phyloP scores from a whole-genome alignment of 2,113 vertebrate species.

The Physeter macrocephalus region DNA sequence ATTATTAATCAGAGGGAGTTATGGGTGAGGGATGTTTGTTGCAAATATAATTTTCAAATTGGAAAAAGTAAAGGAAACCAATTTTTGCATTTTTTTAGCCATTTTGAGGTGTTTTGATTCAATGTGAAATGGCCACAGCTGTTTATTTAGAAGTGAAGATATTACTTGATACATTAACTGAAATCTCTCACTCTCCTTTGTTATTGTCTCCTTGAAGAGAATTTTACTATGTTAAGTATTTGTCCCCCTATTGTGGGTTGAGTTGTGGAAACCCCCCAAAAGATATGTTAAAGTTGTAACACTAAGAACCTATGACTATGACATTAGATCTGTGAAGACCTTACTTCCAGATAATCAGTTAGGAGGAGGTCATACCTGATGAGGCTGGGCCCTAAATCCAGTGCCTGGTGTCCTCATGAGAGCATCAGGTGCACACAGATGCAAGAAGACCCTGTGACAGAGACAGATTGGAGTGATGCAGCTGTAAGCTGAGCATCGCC shows the following conservation, averaged over 20 bases:
- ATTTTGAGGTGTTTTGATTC: not conserved
- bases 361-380: not conserved
- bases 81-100: not conserved
- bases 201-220: not conserved
- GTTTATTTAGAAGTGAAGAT: not conserved
- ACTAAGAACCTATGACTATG: not conserved
- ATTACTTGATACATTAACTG: not conserved
- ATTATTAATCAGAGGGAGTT: not conserved
- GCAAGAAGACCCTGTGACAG: not conserved
- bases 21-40: not conserved
- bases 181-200: not conserved
- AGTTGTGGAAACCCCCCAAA: not conserved
- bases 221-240: not conserved
- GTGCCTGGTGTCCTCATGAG: not conserved
- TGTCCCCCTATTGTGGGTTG: not conserved
- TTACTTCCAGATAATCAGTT: not conserved
- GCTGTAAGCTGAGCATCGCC: not conserved
- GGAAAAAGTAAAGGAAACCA: not conserved
- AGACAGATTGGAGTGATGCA: not conserved
- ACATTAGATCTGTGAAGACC: not conserved
- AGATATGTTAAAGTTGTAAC: not conserved
- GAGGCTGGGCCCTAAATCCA: not conserved
- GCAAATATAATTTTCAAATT: not conserved
- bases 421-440: not conserved
- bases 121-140: not conserved